Percentiles rank a stretch among this genome's conserved stretches.
Evolutionary conservation across 2,113 vertebrate genomes (phyloP).

Genomic region (Corvus moneduloides): DNA sequence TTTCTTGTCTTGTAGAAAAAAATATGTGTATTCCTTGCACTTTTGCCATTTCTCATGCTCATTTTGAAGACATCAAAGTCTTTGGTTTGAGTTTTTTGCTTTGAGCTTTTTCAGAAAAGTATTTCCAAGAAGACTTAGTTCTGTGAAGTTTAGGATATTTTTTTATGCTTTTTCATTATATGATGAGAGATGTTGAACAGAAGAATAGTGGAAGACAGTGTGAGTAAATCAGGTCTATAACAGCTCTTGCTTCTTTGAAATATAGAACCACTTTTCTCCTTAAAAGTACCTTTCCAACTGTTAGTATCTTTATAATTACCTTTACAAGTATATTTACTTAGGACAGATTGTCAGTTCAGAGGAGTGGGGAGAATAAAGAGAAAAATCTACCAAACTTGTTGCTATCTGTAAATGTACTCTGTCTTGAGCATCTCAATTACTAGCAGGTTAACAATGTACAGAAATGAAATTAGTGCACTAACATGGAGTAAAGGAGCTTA

Average conservation of each 20-base stretch:
- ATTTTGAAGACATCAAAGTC: background rate
- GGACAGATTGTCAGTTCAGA: background rate
- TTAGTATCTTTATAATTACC: background rate
- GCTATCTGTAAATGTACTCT: background rate
- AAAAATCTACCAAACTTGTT: background rate
- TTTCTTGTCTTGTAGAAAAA: background rate
- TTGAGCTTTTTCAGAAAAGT: background rate
- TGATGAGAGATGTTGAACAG: background rate
- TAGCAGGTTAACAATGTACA: background rate
- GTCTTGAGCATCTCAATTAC: background rate
- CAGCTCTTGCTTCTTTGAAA: background rate
- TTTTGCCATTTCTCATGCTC: background rate
- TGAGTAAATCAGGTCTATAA: background rate
- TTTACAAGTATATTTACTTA: background rate
- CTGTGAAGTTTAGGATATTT: background rate
- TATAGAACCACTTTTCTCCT: background rate
- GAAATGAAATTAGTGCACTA: background rate
- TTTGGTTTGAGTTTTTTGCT: background rate
- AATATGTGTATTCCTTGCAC: background rate
- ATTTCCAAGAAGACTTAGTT: background rate
- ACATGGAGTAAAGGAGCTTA: background rate
- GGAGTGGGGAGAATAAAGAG: background rate
- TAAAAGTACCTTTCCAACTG: background rate
- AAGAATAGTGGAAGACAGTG: background rate
- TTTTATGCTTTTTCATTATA: background rate